A percentile compares a stretch with the other conserved stretches of the same genome.
Conservation (phyloP, 2,113 vertebrate genomes). For the Geococcyx californianus region DNA sequence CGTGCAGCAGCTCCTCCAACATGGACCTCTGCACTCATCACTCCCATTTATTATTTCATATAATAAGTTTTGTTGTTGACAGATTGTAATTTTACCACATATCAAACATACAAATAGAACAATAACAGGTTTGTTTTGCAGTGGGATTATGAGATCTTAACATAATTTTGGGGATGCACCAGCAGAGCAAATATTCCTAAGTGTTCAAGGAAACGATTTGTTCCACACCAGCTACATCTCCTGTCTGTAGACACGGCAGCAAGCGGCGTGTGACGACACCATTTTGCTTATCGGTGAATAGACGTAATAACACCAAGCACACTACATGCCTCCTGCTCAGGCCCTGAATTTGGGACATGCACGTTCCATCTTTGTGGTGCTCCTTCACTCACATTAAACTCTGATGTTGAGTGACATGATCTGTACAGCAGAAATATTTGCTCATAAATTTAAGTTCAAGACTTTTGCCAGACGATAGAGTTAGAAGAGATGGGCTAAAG, state of each 20-base stretch:
- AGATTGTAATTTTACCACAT: too few relatives aligned
- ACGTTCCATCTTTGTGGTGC: not conserved
- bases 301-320: not conserved
- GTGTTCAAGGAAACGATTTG: slow-evolving; percentile 42
- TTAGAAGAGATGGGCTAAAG: not conserved
- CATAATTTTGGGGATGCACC: slow-evolving; percentile 84
- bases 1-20: not conserved
- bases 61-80: too few relatives aligned
- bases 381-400: not conserved
- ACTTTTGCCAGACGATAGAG: not conserved
- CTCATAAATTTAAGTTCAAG: not conserved
- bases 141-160: slow-evolving; percentile 88
- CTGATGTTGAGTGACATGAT: not conserved
- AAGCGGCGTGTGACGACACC: not conserved
- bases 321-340: not conserved
- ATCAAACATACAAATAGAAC: not conserved
- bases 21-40: not conserved
- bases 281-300: not conserved
- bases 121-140: slow-evolving; percentile 49
- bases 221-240: not conserved
- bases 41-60: not conserved
- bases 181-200: slow-evolving; percentile 90
- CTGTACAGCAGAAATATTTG: not conserved
- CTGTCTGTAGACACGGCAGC: not conserved
- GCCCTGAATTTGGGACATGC: not conserved